Conservation (phyloP, 2,797 vertebrate species). For the Notamacropus eugenii region DNA sequence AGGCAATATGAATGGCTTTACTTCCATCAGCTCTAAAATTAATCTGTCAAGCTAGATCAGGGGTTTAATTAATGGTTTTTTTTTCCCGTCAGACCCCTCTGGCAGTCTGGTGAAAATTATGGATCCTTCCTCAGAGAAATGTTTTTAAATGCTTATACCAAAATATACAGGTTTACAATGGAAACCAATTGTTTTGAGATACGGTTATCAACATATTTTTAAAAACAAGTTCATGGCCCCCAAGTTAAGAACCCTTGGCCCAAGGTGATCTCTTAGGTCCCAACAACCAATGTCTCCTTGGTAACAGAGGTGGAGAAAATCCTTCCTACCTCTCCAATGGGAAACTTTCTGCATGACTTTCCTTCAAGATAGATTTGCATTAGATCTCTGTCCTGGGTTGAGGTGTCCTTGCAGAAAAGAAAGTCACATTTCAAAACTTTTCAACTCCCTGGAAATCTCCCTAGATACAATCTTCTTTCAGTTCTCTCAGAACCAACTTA, state of each 20-base stretch:
- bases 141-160: not conserved
- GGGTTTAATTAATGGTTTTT: not conserved
- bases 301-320: not conserved
- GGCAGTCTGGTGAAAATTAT: not conserved
- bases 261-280: not conserved
- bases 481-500: not conserved
- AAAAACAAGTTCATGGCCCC: not conserved
- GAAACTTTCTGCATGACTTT: conserved; percentile 52
- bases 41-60: not conserved
- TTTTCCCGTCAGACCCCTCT: not conserved
- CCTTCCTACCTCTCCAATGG: not conserved
- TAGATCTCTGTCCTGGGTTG: conserved; percentile 48
- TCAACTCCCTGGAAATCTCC: conserved; percentile 24
- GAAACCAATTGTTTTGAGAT: not conserved
- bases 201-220: not conserved
- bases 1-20: not conserved
- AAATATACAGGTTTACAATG: not conserved
- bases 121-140: not conserved
- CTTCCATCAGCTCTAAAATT: not conserved
- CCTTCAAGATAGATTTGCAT: conserved; percentile 21
- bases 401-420: conserved; percentile 43
- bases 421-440: conserved; percentile 38
- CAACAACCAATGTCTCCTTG: not conserved
- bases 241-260: not conserved
- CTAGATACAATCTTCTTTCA: conserved; percentile 3